phyloP scores from a whole-genome alignment of 2,797 vertebrate species.

The Coluber constrictor region DNA sequence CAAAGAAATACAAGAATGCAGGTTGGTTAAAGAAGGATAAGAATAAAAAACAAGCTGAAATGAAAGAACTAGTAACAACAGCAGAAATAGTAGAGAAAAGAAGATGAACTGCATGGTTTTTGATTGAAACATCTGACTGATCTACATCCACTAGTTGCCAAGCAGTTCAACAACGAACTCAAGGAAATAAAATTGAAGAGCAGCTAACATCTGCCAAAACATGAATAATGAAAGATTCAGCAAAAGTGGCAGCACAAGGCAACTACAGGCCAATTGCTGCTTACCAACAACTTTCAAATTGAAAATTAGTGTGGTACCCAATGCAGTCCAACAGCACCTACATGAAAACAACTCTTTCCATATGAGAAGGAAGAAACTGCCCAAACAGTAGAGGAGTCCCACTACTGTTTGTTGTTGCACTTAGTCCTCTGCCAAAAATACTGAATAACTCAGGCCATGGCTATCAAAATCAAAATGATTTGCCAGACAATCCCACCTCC shows the following conservation, averaged over 20 bases:
- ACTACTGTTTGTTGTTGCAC: not conserved
- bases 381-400: not conserved
- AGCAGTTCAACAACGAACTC: not conserved
- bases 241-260: not conserved
- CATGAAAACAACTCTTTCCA: not conserved
- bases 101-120: not conserved
- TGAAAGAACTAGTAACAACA: not conserved
- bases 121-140: not conserved
- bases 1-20: not conserved
- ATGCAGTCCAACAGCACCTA: not conserved
- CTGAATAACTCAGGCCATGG: not conserved
- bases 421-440: not conserved
- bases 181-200: not conserved
- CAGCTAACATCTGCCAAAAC: not conserved
- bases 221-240: not conserved
- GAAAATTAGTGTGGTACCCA: not conserved
- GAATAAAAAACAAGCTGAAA: not conserved
- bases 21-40: not conserved
- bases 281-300: not conserved
- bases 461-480: not conserved
- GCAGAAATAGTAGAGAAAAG: not conserved
- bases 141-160: not conserved
- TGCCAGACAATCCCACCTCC: not conserved
- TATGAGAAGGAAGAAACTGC: not conserved
- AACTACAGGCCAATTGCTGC: not conserved